Base-by-base conservation (phyloP, 2,113 vertebrate species). In the Pao palembangensis region DNA sequence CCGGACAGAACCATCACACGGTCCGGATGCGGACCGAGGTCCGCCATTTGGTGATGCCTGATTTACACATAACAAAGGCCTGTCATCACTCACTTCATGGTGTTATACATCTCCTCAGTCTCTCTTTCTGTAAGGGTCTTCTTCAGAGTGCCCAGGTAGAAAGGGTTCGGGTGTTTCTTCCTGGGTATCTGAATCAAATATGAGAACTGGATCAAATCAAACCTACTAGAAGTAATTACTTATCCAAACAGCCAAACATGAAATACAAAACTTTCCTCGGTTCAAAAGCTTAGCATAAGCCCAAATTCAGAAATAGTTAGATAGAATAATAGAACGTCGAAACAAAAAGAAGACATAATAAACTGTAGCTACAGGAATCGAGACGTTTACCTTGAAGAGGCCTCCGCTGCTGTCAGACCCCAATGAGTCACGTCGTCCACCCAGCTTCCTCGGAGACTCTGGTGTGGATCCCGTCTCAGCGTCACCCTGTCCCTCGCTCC, bases 121-220 rank as follows among this genome's bases (percentile, higher is more conserved):
- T 97, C 94, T 68, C 87, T 87, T 71, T 94, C 93, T 13, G 92
- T 92, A 76, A 93, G 81, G 25, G 86, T 94, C 77, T 93, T 98
- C 91, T 85, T 96, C 77, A 91, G 69, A 34, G 86, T 92, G 66
- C 93, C 94, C 72, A 94, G 87, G 69, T 94, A 83, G 89, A 98
- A 95, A 0, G 93, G 94, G 88, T 94, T 96, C 31, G 93, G 93
- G 67, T 93, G 90, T 64, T 92, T 97, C 84, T 91, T 93, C 79
- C 89, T 93, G 69, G 89, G 77, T 23, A 78, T 77, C 94, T 98
- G 85, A 20, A 19, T 23, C 14, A 51, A 69, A 52, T 7, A 10
- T 19, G 31, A 11, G 8, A 2, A 18, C 11, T n/a, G 17, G 12
- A 62, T 10, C 13, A 31, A 3, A 15, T 21, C 15, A 28, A 54